phyloP scores from a whole-genome alignment of 2,888 invertebrate species.

The Sisyra nigra region DNA sequence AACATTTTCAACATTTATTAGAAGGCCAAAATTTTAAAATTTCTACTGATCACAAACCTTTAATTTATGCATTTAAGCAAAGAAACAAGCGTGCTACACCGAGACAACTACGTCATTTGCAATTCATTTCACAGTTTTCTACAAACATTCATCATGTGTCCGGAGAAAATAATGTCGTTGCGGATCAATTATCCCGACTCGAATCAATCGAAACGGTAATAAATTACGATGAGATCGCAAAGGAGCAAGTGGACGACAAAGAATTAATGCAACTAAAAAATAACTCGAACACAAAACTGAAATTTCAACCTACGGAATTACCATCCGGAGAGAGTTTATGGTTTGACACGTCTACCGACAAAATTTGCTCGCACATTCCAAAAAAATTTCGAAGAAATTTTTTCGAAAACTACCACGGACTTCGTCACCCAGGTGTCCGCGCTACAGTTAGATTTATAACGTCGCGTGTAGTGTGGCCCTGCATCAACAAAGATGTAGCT shows the following conservation, averaged over 20 bases:
- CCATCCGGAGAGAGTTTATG: background rate
- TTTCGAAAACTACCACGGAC: slow-evolving; percentile 9
- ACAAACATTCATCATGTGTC: slow-evolving; percentile 1
- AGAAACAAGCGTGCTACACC: background rate
- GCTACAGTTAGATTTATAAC: slow-evolving; percentile 13
- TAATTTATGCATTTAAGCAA: background rate
- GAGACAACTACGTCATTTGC: slow-evolving; percentile 4
- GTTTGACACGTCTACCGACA: slow-evolving; percentile 10
- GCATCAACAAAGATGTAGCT: slow-evolving; percentile 15
- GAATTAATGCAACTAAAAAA: slow-evolving; percentile 2
- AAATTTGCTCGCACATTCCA: slow-evolving; percentile 14
- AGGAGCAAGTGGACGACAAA: background rate
- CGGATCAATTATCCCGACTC: slow-evolving; percentile 5
- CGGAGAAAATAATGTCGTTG: slow-evolving; percentile 4
- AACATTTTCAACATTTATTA: no score
- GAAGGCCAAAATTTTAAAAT: background rate
- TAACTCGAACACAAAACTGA: background rate
- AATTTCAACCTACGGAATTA: background rate
- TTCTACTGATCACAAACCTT: background rate
- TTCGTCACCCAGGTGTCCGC: slow-evolving; percentile 13
- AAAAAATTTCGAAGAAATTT: slow-evolving; percentile 11
- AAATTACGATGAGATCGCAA: background rate
- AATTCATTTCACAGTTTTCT: slow-evolving; percentile 7
- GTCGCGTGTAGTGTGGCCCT: slow-evolving; percentile 16
- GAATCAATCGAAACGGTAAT: background rate